Percentiles rank a stretch among this genome's conserved stretches.
phyloP scores from a whole-genome alignment of 2,888 invertebrate genomes.

The Hirtodrosophila trivittata region DNA sequence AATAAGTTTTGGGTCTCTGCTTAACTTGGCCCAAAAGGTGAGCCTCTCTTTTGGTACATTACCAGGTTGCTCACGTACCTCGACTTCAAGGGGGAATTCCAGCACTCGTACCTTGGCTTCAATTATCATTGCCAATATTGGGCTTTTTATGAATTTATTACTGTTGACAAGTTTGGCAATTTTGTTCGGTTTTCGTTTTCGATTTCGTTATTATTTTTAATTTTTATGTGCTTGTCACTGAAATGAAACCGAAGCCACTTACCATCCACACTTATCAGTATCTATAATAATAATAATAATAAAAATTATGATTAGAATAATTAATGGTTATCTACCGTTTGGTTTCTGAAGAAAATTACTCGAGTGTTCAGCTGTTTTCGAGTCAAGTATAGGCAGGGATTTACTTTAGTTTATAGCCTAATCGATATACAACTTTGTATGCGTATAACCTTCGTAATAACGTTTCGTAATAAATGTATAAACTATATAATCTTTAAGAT shows the following conservation, averaged over 20 bases:
- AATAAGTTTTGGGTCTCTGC: constrained; percentile 23
- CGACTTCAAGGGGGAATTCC: constrained; percentile 18
- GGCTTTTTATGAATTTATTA: constrained; percentile 70
- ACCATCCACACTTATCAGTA: constrained; percentile 40
- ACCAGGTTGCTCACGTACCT: constrained; percentile 48
- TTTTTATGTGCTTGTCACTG: constrained; percentile 51
- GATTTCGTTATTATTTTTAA: constrained; percentile 22
- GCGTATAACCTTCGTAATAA: no score
- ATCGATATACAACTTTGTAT: not conserved
- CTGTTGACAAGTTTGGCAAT: constrained; percentile 47
- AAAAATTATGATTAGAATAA: constrained; percentile 13
- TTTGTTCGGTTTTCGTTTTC: constrained; percentile 6
- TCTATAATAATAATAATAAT: constrained; percentile 9
- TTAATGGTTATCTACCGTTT: constrained; percentile 3
- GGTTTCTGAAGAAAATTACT: not conserved
- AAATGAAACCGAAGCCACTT: constrained; percentile 38
- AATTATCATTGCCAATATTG: constrained; percentile 75
- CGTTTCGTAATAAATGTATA: no score
- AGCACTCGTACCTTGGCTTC: constrained; percentile 58
- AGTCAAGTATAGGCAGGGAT: not conserved
- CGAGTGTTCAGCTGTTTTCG: not conserved
- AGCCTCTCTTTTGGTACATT: constrained; percentile 10
- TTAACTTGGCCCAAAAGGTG: not conserved
- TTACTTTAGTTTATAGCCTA: constrained; percentile 1
- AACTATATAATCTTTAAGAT: no score